Evolutionary conservation across 2,797 vertebrate genomes (phyloP).

Genomic region (Lagorchestes hirsutus): DNA sequence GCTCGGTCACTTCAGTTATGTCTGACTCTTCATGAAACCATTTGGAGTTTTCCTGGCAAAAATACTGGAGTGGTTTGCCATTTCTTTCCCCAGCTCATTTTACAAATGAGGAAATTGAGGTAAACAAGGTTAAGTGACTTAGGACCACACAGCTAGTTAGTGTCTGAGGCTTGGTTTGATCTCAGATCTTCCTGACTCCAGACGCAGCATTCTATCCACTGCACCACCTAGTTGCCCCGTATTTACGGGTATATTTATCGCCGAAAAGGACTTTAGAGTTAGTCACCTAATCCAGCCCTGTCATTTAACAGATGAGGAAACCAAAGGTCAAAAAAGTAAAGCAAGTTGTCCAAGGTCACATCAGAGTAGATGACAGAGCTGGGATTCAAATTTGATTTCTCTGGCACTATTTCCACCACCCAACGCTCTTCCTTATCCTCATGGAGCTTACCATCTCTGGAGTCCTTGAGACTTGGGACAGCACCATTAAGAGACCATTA

Average conservation of each 20-base stretch:
- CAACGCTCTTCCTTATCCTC: background rate
- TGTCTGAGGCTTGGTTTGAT: background rate
- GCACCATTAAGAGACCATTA: background rate
- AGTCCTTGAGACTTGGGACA: background rate
- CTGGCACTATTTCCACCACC: background rate
- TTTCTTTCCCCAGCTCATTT: background rate
- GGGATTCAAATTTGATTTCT: background rate
- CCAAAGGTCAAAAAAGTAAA: background rate
- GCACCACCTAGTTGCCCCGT: background rate
- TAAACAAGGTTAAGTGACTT: background rate
- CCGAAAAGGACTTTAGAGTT: background rate
- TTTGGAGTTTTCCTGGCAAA: background rate
- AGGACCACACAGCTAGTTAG: background rate
- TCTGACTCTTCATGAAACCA: background rate
- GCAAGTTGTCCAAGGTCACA: background rate
- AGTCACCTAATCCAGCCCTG: background rate
- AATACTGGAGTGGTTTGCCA: background rate
- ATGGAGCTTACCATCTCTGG: background rate
- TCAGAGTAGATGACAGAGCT: background rate
- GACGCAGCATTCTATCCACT: background rate
- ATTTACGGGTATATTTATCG: background rate
- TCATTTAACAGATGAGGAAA: background rate
- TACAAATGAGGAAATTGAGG: background rate
- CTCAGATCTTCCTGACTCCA: background rate
- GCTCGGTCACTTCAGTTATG: background rate